Base-by-base conservation (phyloP, 2,113 vertebrate genomes). In the Macheiramphus alcinus region DNA sequence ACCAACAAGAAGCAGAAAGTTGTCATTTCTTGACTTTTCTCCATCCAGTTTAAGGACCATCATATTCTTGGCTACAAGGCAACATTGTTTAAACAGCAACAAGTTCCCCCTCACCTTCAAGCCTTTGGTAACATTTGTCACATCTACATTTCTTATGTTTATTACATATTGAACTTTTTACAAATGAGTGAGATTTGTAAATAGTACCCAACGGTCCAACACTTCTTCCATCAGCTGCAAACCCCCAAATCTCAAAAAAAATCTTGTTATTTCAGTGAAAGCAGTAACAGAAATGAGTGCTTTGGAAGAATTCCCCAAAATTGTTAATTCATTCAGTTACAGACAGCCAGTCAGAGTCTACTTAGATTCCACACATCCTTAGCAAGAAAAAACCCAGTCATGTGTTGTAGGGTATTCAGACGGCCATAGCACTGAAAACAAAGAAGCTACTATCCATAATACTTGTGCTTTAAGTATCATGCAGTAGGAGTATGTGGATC, bases 141-240 rank as follows among this genome's bases (percentile, higher is more conserved):
- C 8, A 11, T 47, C 47, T 59, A 29, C 1, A 11, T 48, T 58
- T 90, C 15, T 23, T 71, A 43, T 11, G 9, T 7, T 38, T 7
- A 31, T 52, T 78, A 27, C 21, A 8, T 27, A 63, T 9, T 26
- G 27, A 66, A 34, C 5, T 3, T 65, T 70, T 66, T 32, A 75
- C 9, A 52, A 88, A 66, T 0, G 0, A 70, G 10, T 16, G 13
- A 59, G 21, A 61, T 29, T 25, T 56, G 14, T 36, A 25, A 56
- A 78, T 1, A 0, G 5, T 45, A 25, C 65, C 50, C 10, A 74
- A 2, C 31, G 13, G 16, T 65, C 22, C 13, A 81, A 42, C 7
- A 25, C 4, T 52, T 72, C 16, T 71, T 56, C 23, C 31, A 53
- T 27, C 23, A 63, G 8, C 38, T 72, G 52, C 16, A 80, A 47